Evolutionary conservation across 2,888 invertebrate genomes (phyloP), one percentile per base, ranked within the genome.

Genomic region (Junonia oenone): DNA sequence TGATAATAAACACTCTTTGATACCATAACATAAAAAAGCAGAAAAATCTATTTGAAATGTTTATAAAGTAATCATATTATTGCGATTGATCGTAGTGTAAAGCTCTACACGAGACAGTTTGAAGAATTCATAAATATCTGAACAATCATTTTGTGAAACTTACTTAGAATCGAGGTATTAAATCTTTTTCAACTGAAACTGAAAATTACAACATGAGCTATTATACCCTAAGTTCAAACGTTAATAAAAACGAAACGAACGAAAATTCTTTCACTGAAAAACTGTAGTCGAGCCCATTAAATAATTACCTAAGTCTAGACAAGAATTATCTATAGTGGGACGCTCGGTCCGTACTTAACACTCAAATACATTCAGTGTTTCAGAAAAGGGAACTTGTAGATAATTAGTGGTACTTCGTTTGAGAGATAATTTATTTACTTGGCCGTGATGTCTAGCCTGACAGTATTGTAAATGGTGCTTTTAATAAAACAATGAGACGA

Each of bases 31-130:
- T 38, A 47, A 31, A 38, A n/a, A 53, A 53, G 53, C 53, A 38
- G 53, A 53, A 53, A 46, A 52, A 40, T 22, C 37, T 37, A 31
- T 45, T 29, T 38, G 29, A 29, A 53, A 27, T 47, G 38, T 31
- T 53, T 47, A 31, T 14, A 29, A 38, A 29, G 14, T 37, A 29
- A 49, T 53, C 14, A 22, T 40, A 56, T 37, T 29, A 46, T 40
- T 54, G 19, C 35, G 45, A 45, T 40, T 40, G 19, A 54, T 43
- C 17, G 26, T n/a, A 57, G 60, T 58, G 56, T 48, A 67, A 65
- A 68, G 63, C 62, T 67, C 69, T 67, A 81, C 83, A 84, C 84
- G 84, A 85, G 84, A 80, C 84, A 76, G 84, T 83, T 83, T 82
- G 76, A 59, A 54, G 33, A 38, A 56, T 22, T 45, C 19, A 37